phyloP scores from a whole-genome alignment of 1,140 invertebrate genomes.

The Charaxes varanes region DNA sequence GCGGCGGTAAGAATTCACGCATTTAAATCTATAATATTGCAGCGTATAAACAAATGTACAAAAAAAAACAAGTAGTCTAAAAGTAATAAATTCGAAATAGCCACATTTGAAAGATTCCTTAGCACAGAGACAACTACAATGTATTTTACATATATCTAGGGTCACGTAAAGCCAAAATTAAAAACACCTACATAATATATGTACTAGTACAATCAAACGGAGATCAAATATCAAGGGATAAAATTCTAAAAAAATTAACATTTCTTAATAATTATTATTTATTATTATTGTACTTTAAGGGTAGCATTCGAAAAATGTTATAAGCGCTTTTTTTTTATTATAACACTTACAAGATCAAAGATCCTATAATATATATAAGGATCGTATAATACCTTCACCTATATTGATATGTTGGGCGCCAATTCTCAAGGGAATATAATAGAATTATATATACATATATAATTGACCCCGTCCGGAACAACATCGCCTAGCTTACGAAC shows the following conservation, averaged over 20 bases:
- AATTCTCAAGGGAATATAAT: no score
- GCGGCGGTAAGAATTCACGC: constrained; percentile 11
- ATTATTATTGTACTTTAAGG: constrained; percentile 61
- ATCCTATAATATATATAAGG: no score
- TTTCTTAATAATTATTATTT: constrained; percentile 36
- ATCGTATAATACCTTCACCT: no score
- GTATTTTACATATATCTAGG: constrained; percentile 20
- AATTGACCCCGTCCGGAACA: no score
- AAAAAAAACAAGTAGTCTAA: constrained; percentile 54
- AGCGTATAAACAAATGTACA: constrained; percentile 11
- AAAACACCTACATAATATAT: constrained; percentile 10
- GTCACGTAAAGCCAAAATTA: constrained; percentile 37
- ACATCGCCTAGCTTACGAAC: no score
- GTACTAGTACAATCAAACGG: constrained; percentile 35
- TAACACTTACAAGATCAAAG: no score
- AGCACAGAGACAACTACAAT: constrained; percentile 33
- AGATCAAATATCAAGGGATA: constrained; percentile 57
- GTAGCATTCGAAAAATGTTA: constrained; percentile 64
- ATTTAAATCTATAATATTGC: not conserved
- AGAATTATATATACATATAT: no score
- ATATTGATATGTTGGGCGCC: no score
- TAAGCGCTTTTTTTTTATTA: no score
- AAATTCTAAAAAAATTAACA: constrained; percentile 43
- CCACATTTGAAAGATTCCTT: constrained; percentile 37
- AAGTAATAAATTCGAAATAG: constrained; percentile 62